Percentiles rank a stretch among this genome's conserved stretches.
These are phyloP conservation scores for Ochotona princeps DNA, from an alignment of 2,113 vertebrate genomes.

Conservation along the genomic window DNA sequence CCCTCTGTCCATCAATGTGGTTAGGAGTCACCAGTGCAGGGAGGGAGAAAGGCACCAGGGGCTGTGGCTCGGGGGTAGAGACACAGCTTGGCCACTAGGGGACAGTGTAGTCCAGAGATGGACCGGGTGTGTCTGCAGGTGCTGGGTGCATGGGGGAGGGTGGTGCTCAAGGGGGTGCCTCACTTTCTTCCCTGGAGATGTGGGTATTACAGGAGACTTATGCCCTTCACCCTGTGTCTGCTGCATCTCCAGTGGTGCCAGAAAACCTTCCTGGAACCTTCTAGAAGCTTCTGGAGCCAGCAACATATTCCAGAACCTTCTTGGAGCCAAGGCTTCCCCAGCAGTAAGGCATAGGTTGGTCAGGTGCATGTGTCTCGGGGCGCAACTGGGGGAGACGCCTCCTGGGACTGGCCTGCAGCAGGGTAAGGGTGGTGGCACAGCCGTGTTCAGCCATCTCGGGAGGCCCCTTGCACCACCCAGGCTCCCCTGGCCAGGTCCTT, in stretches of 20 bases:
- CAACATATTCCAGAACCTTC: neutral
- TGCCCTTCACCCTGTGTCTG: neutral
- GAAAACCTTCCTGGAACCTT: neutral
- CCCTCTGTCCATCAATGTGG: no score
- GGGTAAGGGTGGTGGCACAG: no score
- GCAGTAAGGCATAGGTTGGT: neutral
- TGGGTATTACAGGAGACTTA: fast-evolving
- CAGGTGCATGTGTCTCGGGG: neutral
- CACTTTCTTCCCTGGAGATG: neutral
- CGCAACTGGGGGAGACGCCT: neutral
- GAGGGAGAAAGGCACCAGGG: neutral
- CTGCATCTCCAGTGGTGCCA: neutral
- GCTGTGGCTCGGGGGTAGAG: neutral
- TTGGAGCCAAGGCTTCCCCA: neutral
- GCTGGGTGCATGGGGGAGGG: fast-evolving
- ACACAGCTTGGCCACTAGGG: slow-evolving; percentile 58
- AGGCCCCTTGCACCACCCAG: no score
- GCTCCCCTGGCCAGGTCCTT: no score
- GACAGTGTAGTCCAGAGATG: slow-evolving; percentile 54
- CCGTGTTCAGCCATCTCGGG: no score
- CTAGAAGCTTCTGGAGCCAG: neutral
- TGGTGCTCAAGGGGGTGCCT: fast-evolving
- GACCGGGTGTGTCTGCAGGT: neutral
- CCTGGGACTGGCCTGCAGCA: no score
- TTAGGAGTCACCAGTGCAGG: no score